Percentiles rank a stretch among this genome's conserved stretches.
Conservation (phyloP, 2,797 vertebrate genomes). For the Molossus molossus region DNA sequence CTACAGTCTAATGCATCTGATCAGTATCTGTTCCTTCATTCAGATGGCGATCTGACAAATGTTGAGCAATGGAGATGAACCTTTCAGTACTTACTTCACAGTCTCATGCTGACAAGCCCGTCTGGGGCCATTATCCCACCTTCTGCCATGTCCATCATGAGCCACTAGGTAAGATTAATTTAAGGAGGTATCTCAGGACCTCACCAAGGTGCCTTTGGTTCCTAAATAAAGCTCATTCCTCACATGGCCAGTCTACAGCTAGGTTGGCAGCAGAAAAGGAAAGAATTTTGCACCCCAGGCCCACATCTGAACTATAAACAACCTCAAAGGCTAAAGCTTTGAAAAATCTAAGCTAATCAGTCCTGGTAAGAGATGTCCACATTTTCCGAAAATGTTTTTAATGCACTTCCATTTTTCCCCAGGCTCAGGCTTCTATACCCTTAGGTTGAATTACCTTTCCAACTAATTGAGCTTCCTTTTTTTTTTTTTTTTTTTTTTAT, state of each 20-base stretch:
- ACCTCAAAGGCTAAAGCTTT: background rate
- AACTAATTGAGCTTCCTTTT: background rate
- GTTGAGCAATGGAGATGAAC: background rate
- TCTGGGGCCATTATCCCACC: background rate
- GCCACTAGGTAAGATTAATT: background rate
- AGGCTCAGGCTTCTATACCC: background rate
- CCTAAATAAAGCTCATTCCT: background rate
- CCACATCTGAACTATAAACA: background rate
- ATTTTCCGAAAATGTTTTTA: background rate
- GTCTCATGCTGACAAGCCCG: background rate
- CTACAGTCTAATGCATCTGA: background rate
- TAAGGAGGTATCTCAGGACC: background rate
- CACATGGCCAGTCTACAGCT: background rate
- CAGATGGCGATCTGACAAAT: background rate
- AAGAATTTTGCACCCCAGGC: background rate
- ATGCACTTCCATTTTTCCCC: background rate
- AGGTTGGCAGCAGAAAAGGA: background rate
- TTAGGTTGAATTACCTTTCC: background rate
- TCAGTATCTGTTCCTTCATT: background rate
- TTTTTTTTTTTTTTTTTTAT: background rate
- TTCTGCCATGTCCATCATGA: background rate
- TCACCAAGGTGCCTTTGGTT: background rate
- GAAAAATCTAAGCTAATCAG: background rate
- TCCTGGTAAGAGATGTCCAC: background rate
- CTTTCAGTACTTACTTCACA: background rate